Evolutionary conservation across 2,113 vertebrate genomes (phyloP).

Genomic region (Sus scrofa): T2T-Sscrofa CM000827.6:89364001-89364500

Average conservation of each 20-base stretch:
- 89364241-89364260: background rate
- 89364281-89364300: constrained; percentile 15
- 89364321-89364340: background rate
- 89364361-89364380: background rate
- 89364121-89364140: constrained; percentile 57
- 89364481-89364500: background rate
- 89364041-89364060: constrained; percentile 73
- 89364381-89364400: background rate
- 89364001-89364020: constrained; percentile 59
- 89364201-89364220: background rate
- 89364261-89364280: background rate
- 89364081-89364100: constrained; percentile 41
- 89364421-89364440: background rate
- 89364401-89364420: background rate
- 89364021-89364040: constrained; percentile 46
- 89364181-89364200: background rate
- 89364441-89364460: background rate
- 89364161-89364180: background rate
- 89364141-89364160: constrained; percentile 42
- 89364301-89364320: constrained; percentile 39
- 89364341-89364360: constrained; percentile 31
- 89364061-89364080: constrained; percentile 68
- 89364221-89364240: background rate
- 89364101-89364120: constrained; percentile 55
- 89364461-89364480: background rate